Percentiles rank a stretch among this genome's conserved stretches.
Evolutionary conservation across 2,888 invertebrate genomes (phyloP).

Genomic region (Limnephilus auricula): DNA sequence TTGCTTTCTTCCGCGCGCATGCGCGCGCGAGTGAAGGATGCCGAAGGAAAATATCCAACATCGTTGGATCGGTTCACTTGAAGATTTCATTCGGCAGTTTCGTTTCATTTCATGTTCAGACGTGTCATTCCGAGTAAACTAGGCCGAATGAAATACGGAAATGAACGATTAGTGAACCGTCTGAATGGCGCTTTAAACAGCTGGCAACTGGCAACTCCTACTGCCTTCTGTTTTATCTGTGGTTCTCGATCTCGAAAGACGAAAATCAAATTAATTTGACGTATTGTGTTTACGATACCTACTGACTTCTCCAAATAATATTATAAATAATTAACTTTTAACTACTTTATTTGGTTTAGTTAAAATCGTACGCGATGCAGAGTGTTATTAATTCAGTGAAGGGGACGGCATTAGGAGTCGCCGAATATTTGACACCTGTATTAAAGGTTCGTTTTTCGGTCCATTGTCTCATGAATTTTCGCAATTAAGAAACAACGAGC

Average conservation of each 20-base stretch:
- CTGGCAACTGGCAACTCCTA: background rate
- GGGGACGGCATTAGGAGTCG: slow-evolving; percentile 96
- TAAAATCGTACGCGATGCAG: slow-evolving; percentile 83
- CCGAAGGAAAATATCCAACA: no score
- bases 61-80: no score
- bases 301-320: background rate
- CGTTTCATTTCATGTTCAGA: no score
- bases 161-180: no score
- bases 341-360: background rate
- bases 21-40: no score
- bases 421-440: slow-evolving; percentile 97
- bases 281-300: background rate
- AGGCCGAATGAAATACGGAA: no score
- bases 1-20: no score
- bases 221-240: background rate
- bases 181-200: no score
- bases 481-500: slow-evolving; percentile 51
- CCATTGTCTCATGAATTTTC: slow-evolving; percentile 52
- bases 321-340: background rate
- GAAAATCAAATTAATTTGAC: slow-evolving; percentile 22
- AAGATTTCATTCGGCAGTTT: no score
- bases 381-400: slow-evolving; percentile 97
- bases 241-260: background rate
- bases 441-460: slow-evolving; percentile 85
- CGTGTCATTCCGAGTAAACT: no score